These are phyloP conservation scores for Dolichomitus sp. DNA, from an alignment of 2,888 invertebrate genomes.

Conservation along the genomic window DNA sequence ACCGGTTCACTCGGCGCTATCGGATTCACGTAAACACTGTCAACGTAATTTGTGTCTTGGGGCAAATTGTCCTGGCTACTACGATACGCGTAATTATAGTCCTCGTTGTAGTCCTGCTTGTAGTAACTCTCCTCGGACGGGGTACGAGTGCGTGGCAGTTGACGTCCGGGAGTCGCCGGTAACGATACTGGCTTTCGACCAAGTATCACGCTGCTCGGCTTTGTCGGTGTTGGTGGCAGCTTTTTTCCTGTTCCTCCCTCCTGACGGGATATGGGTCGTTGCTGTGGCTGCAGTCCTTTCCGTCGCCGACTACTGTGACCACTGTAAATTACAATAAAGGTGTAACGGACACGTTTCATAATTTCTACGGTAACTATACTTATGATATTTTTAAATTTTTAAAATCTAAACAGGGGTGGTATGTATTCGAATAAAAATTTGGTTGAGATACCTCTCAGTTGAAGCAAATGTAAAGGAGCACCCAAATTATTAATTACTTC, in stretches of 20 bases:
- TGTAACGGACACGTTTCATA: no score
- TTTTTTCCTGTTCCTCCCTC: conserved; percentile 82
- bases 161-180: conserved; percentile 88
- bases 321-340: conserved; percentile 63
- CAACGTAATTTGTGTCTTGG: conserved; percentile 75
- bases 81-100: conserved; percentile 91
- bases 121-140: conserved; percentile 85
- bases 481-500: no score
- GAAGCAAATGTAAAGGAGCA: no score
- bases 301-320: conserved; percentile 76
- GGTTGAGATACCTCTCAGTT: no score
- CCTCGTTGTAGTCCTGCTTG: conserved; percentile 89
- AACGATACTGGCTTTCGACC: conserved; percentile 85
- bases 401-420: no score
- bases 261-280: conserved; percentile 80
- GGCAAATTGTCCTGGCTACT: conserved; percentile 90
- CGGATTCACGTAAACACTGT: conserved; percentile 71
- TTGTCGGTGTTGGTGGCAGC: conserved; percentile 85
- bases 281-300: conserved; percentile 79
- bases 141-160: conserved; percentile 85
- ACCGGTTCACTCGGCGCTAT: conserved; percentile 45
- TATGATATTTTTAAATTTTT: not conserved
- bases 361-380: no score
- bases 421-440: no score
- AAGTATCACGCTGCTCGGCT: conserved; percentile 79